Conservation (phyloP, 2,888 invertebrate genomes). For the Sinopyrophorus schimmeli region DNA sequence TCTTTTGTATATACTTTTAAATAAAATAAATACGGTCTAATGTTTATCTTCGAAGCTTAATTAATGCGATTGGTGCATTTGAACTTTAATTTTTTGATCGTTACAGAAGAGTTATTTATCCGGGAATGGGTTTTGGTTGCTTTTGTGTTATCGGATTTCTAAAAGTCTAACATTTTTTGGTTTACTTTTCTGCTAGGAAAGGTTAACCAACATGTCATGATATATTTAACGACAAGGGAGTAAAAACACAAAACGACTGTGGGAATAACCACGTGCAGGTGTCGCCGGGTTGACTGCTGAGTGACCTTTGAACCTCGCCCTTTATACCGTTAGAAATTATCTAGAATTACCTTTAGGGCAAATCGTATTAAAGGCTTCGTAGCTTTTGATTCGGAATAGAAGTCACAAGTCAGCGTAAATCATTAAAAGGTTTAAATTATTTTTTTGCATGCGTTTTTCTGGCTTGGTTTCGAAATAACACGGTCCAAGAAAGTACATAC, state of each 20-base stretch:
- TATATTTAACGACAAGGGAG: conserved; percentile 13
- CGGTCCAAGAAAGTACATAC: too few relatives aligned
- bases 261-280: conserved; percentile 44
- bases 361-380: too few relatives aligned
- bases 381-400: too few relatives aligned
- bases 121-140: too few relatives aligned
- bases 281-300: conserved; percentile 40
- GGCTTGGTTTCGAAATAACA: too few relatives aligned
- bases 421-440: too few relatives aligned
- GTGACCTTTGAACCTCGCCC: conserved; percentile 42
- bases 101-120: too few relatives aligned
- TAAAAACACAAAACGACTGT: conserved; percentile 28
- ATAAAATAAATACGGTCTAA: conserved; percentile 20
- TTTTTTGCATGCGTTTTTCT: too few relatives aligned
- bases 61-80: too few relatives aligned
- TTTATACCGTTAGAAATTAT: conserved; percentile 15
- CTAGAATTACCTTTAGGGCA: conserved; percentile 28
- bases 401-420: too few relatives aligned
- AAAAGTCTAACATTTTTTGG: neutral
- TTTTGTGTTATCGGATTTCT: too few relatives aligned
- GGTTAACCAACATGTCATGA: conserved; percentile 16
- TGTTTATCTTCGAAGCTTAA: too few relatives aligned
- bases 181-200: neutral
- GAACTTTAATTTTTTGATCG: neutral
- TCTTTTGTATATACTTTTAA: conserved; percentile 22